A percentile compares a stretch with the other conserved stretches of the same genome.
Evolutionary conservation across 2,888 invertebrate genomes (phyloP).

Genomic region (Aphidius colemani): DNA sequence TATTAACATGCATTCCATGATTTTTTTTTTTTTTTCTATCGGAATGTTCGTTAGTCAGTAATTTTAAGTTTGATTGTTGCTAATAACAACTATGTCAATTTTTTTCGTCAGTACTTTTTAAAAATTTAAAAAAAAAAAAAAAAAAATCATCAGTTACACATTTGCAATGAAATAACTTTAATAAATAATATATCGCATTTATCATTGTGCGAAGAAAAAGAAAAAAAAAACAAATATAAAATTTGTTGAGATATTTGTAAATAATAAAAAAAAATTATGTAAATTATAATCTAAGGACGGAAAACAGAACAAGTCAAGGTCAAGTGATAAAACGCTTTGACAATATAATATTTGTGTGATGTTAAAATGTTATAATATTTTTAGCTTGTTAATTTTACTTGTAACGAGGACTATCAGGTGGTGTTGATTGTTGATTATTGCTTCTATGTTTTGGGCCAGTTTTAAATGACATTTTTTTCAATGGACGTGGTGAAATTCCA

Average conservation of each 20-base stretch:
- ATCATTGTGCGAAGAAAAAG: no score
- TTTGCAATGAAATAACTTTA: neutral
- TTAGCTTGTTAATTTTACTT: constrained; percentile 41
- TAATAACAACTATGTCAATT: neutral
- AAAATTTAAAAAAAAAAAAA: constrained; percentile 1
- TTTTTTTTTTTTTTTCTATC: neutral
- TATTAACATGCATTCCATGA: neutral
- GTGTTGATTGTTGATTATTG: constrained; percentile 49
- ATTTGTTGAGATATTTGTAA: constrained; percentile 16
- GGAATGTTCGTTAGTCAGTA: neutral
- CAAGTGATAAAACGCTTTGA: constrained; percentile 31
- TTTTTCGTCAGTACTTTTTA: neutral
- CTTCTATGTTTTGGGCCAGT: constrained; percentile 62
- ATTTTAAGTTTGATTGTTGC: neutral
- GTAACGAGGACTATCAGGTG: constrained; percentile 58
- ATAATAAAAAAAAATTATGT: constrained; percentile 4
- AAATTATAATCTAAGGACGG: constrained; percentile 59
- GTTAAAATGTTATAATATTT: neutral
- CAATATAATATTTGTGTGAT: neutral
- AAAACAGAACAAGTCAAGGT: constrained; percentile 52
- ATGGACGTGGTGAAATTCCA: constrained; percentile 71
- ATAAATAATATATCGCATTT: neutral
- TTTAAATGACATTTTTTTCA: constrained; percentile 72
- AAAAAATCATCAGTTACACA: neutral
- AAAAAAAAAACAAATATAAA: no score